A percentile compares a stretch with the other conserved stretches of the same genome.
phyloP scores from a whole-genome alignment of 2,888 invertebrate genomes.

The Anarsia innoxiella region DNA sequence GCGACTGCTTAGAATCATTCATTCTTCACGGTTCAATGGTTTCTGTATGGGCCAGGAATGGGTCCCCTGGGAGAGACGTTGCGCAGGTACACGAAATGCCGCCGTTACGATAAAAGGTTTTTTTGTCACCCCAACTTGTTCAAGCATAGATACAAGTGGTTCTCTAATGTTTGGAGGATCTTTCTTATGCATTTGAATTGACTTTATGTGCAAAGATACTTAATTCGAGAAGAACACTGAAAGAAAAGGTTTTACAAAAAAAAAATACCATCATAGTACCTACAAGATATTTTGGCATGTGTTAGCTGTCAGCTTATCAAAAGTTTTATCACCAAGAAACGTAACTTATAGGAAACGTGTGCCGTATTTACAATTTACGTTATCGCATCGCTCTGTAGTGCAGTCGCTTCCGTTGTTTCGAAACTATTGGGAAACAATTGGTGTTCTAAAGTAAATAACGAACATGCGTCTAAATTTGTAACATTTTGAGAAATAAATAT shows the following conservation, averaged over 20 bases:
- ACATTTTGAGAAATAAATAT: too few relatives aligned
- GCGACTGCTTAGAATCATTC: slow-evolving; percentile 54
- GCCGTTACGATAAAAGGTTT: slow-evolving; percentile 35
- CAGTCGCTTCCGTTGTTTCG: slow-evolving; percentile 22
- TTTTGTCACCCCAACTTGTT: slow-evolving; percentile 33
- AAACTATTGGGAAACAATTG: slow-evolving; percentile 14
- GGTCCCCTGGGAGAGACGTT: slow-evolving; percentile 43
- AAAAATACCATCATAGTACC: too few relatives aligned
- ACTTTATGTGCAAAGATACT: too few relatives aligned
- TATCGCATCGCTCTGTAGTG: too few relatives aligned
- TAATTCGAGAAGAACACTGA: too few relatives aligned
- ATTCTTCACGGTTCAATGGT: slow-evolving; percentile 56
- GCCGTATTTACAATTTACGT: slow-evolving; percentile 22
- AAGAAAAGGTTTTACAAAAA: too few relatives aligned
- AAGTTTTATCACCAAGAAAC: slow-evolving; percentile 13
- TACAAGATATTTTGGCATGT: too few relatives aligned
- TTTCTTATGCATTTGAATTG: too few relatives aligned
- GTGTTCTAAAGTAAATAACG: too few relatives aligned
- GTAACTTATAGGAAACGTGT: slow-evolving; percentile 15
- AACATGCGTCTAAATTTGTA: too few relatives aligned
- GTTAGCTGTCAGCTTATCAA: not conserved
- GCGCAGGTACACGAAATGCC: slow-evolving; percentile 51
- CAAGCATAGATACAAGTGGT: slow-evolving; percentile 30
- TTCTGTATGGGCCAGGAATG: slow-evolving; percentile 42
- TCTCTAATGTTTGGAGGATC: too few relatives aligned